Evolutionary conservation across 1,140 invertebrate species (phyloP), one percentile per base, ranked within the genome.

Genomic region (Tetramorium simillimum): DNA sequence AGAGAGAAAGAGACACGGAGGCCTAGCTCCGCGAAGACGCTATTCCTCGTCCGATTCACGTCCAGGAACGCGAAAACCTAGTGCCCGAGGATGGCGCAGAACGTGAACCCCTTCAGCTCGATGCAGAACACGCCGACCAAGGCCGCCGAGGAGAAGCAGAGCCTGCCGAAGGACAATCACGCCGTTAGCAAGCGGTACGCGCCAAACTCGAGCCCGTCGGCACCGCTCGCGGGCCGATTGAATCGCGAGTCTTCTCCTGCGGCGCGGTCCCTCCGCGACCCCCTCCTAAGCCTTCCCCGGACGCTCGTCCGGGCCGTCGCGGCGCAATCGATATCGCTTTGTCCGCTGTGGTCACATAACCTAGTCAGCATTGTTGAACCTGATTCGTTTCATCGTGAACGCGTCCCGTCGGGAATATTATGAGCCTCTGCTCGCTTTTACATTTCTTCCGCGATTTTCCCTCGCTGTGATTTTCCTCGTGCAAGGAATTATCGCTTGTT

Each of bases 101-200:
- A 98, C 95, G 96, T 98, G 85, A 98, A 98, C 95, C 97, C 97
- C 82, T 97, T 97, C 93, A 96, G 96, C 91, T 96, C 97, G 78
- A 96, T 96, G 86, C 96, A 96, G 87, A 96, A 96, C 73, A 96
- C 96, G 90, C 96, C 96, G 70, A 95, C 95, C 51, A 98, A 98
- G 96, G 97, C 97, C 73, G 97, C 96, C 91, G 97, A 98, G 92
- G 97, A 97, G 92, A 95, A 95, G 87, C 97, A 96, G 89, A 96
- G 96, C 91, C 95, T 96, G 93, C 96, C 97, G 85, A 97, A 97
- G 94, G 97, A 98, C 94, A 98, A 97, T 96, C 97, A 98, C 95
- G 97, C 97, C 93, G 97, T 98, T 78, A 97, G 97, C 95, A 98
- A 98, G 97, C 97, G 97, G 97, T 98, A 95, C 94, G 95, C 92